These are phyloP conservation scores for Heliopora coerulea DNA, from an alignment of 92 coral and sea anemone species.

Conservation along the genomic window DNA sequence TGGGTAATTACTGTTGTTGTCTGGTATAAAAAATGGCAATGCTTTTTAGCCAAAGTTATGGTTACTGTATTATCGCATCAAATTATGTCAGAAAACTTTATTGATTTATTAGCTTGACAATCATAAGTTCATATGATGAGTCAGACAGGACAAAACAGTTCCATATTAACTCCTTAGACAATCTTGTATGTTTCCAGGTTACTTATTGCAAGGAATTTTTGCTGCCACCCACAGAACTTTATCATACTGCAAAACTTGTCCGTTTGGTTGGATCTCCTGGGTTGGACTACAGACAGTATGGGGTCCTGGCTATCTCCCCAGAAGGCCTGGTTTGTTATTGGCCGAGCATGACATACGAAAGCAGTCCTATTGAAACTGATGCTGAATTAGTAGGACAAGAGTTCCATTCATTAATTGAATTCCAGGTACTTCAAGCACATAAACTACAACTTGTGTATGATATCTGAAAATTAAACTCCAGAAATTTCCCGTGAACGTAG, in stretches of 20 bases:
- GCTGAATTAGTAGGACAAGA: constrained; percentile 84
- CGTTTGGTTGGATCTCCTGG: constrained; percentile 60
- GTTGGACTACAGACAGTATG: constrained; percentile 57
- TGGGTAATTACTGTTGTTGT: constrained; percentile 21
- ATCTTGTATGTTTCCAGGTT: constrained; percentile 65
- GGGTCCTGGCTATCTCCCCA: constrained; percentile 82
- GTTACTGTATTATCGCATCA: too few species aligned
- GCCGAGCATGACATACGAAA: constrained; percentile 89
- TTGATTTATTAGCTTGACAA: too few species aligned
- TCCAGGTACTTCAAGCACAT: constrained; percentile 59
- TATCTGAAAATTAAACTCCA: too few species aligned
- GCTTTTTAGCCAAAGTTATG: too few species aligned
- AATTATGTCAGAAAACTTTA: too few species aligned
- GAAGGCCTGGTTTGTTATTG: constrained; percentile 93
- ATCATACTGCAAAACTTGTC: constrained; percentile 80
- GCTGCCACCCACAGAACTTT: constrained; percentile 86
- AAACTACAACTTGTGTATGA: neutral
- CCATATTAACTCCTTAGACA: too few species aligned
- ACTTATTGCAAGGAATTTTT: constrained; percentile 75
- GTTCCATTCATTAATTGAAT: constrained; percentile 79
- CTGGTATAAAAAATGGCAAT: too few species aligned
- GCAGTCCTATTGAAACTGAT: constrained; percentile 68
- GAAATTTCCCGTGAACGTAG: too few species aligned
- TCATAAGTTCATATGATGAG: too few species aligned
- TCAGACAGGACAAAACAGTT: too few species aligned